Percentiles rank a stretch among this genome's conserved stretches.
Evolutionary conservation across 2,888 invertebrate species (phyloP).

Genomic region (Agonopterix arenella): DNA sequence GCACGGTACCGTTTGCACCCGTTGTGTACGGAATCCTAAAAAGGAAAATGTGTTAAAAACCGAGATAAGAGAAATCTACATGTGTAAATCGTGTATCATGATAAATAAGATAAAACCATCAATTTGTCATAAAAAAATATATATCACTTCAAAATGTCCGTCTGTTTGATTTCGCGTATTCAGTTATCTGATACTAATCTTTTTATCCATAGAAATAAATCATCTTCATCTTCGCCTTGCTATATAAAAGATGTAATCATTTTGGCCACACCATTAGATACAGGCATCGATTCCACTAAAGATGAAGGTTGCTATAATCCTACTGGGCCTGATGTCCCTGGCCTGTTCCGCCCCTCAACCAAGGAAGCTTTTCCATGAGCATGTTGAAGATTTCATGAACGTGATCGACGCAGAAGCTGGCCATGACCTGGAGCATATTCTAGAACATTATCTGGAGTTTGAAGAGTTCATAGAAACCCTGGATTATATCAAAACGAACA

Average conservation of each 20-base stretch:
- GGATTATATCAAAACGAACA: conserved; percentile 34
- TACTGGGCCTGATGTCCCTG: conserved; percentile 34
- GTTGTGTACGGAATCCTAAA: no score
- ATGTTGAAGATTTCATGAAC: conserved; percentile 47
- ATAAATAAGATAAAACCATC: no score
- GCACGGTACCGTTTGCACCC: no score
- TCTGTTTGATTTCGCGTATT: no score
- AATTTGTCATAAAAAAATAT: no score
- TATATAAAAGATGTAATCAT: conserved; percentile 28
- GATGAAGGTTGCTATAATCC: conserved; percentile 37
- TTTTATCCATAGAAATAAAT: no score
- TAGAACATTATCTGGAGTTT: conserved; percentile 34
- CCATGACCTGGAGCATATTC: conserved; percentile 24
- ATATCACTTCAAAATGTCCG: no score
- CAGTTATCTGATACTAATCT: not conserved
- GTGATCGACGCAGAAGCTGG: conserved; percentile 34
- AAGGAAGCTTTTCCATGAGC: conserved; percentile 52
- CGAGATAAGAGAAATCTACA: no score
- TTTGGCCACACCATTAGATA: conserved; percentile 15
- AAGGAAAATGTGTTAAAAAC: no score
- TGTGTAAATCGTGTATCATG: no score
- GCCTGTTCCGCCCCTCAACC: conserved; percentile 41
- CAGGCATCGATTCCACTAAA: conserved; percentile 17
- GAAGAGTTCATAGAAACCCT: conserved; percentile 41
- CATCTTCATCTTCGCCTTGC: conserved; percentile 1